Percentiles rank a stretch among this genome's conserved stretches.
phyloP scores from a whole-genome alignment of 1,140 invertebrate species.

The Tetramorium parvispinum region DNA sequence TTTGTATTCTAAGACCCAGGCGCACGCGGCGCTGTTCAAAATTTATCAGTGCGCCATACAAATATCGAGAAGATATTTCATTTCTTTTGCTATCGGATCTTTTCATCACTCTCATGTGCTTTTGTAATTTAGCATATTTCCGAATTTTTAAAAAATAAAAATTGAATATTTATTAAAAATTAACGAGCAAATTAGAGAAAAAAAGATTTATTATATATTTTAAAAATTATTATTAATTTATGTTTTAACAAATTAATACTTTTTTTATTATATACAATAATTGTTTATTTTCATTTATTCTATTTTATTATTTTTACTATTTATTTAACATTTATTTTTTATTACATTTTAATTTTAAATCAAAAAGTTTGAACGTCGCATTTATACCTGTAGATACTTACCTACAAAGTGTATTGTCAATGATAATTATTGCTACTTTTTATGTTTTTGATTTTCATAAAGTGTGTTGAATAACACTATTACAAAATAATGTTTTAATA shows the following conservation, averaged over 20 bases:
- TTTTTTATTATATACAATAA: neutral
- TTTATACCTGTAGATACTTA: neutral
- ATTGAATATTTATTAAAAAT: neutral
- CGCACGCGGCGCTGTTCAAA: constrained; percentile 5
- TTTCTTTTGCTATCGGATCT: neutral
- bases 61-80: constrained; percentile 36
- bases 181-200: neutral
- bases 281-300: neutral
- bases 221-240: neutral
- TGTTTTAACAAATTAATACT: neutral
- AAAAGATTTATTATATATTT: neutral
- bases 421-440: neutral
- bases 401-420: neutral
- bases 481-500: neutral
- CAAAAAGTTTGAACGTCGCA: neutral
- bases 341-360: constrained; percentile 3
- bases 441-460: neutral
- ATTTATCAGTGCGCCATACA: constrained; percentile 32
- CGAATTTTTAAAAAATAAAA: neutral
- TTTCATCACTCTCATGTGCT: neutral
- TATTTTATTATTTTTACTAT: neutral
- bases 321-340: neutral
- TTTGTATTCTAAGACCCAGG: constrained; percentile 43
- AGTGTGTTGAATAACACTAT: neutral
- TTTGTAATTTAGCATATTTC: constrained; percentile 8